Base-by-base conservation (phyloP, 2,113 vertebrate species). In the Vulpes ferrilata region DNA sequence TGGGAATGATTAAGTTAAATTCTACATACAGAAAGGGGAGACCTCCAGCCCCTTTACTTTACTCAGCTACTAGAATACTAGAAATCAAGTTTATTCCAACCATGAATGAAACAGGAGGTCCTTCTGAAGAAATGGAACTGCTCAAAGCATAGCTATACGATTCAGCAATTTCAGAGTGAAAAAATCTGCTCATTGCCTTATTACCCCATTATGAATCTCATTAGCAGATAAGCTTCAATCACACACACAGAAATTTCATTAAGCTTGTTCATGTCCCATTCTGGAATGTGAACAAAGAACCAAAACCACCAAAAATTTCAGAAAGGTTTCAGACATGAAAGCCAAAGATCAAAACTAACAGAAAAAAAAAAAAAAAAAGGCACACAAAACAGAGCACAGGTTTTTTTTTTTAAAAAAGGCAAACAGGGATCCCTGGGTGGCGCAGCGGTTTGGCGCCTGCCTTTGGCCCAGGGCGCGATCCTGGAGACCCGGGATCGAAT, bases 261-360 rank as follows among this genome's bases (percentile, higher is more conserved):
- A 94, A 84, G 8, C 25, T 73, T 81, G 87, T 88, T 73, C 69
- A 23, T 19, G 16, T 69, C 25, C 93, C 86, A 82, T 90, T 90
- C 59, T 53, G 60, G 87, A 93, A 73, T 59, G 73, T 65, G 25
- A 71, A 93, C 48, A 93, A 93, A 93, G 35, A 80, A 35, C 3
- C 27, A 93, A 95, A 11, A 55, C 22, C 43, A 95, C 25, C 30
- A 86, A 57, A 86, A 93, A 90, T 73, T 93, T 90, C 64, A 86
- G 57, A 25, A 64, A 85, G 27, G 3, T 48, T n/a, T 82, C 38
- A 69, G 20, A 71, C 43, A 48, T 85, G 30, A 73, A 73, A 79
- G 79, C 20, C 6, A 67, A 78, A 92, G 20, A 92, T 48, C 20
- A 92, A 92, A 96, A 60, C 43, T 67, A 82, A 89, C 10, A 71